Base-by-base conservation (phyloP, 37 sponge, comb jelly and placozoan genomes). In the Hexactinellida sp. region DNA sequence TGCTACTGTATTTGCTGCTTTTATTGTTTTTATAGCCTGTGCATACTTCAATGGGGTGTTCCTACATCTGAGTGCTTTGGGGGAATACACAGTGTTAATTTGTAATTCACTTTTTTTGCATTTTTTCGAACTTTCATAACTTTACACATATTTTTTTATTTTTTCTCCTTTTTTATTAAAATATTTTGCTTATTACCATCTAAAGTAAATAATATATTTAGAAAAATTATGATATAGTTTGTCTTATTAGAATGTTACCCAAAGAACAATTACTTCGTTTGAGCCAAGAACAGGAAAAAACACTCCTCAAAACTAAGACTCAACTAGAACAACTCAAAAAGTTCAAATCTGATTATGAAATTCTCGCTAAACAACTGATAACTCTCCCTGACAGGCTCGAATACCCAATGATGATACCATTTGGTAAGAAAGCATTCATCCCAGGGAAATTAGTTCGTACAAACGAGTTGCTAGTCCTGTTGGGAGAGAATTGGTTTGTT, bases 401-500 rank as follows among this genome's bases (percentile, higher is more conserved):
- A 24, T 38, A 24, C 16, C 19, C 23, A 38, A 35, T 37, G 35
- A 54, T 94, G 97, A 93, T 96, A 0, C 97, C 97, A 0, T 87
- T 96, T 86, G 94, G 97, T 24, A 37, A 37, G 21, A 82, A 89
- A 82, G 97, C 91, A 34, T 94, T 92, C 71, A 91, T 94, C 87
- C 94, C 90, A 23, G 97, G 97, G 9, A 90, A 89, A 37, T 55
- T 96, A 52, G 88, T 93, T 38, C 90, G 92, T 55, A 96, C 94
- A 83, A 96, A 96, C 84, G 97, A 96, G 85, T 54, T 96, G 38
- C 54, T 89, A 55, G 97, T 92, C 32, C 55, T 92, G 37, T 88
- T 96, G 10, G 97, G 97, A 24, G 97, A 96, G 54, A 96, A 94
- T 90, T 96, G 94, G 97, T 96, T 96, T 91, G 89, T 87, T 3